These are phyloP conservation scores for Frieseomelitta varia DNA, from an alignment of 1,140 invertebrate species.

Conservation along the genomic window DNA sequence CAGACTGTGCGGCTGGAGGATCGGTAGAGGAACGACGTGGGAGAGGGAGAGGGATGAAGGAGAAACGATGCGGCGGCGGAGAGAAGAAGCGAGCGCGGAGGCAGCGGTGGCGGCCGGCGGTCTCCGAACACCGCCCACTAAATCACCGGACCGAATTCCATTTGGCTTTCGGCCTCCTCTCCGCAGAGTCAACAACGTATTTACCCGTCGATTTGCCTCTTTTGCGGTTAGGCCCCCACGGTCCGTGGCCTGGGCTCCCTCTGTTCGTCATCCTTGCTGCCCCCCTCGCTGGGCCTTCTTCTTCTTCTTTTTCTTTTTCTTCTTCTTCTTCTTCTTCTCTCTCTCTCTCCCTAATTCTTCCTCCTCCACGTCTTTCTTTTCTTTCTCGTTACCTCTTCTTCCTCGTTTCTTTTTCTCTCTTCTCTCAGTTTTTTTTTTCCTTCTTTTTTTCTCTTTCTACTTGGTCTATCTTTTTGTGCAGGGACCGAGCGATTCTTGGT, in stretches of 20 bases:
- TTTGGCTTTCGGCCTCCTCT: slow-evolving; percentile 76
- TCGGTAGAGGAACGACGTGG: background rate
- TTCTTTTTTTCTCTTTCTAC: background rate
- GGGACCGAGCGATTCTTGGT: slow-evolving; percentile 33
- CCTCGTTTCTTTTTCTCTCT: background rate
- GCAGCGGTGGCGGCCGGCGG: slow-evolving; percentile 68
- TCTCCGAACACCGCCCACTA: slow-evolving; percentile 77
- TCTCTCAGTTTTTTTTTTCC: background rate
- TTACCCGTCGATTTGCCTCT: slow-evolving; percentile 78
- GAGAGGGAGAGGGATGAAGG: background rate
- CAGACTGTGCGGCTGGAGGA: slow-evolving; percentile 20
- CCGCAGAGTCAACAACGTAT: slow-evolving; percentile 78
- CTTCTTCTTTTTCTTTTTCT: background rate
- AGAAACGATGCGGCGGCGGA: background rate
- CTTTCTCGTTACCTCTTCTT: slow-evolving; percentile 28
- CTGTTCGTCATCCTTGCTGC: slow-evolving; percentile 15
- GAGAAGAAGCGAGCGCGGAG: slow-evolving; percentile 33
- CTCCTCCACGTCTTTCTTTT: background rate
- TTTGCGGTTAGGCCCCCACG: slow-evolving; percentile 71
- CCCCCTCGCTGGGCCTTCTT: background rate
- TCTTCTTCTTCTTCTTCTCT: background rate
- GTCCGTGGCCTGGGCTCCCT: slow-evolving; percentile 25
- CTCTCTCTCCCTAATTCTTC: slow-evolving; percentile 23
- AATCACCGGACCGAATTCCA: slow-evolving; percentile 79
- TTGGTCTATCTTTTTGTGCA: background rate